phyloP scores from a whole-genome alignment of 37 sponge, comb jelly and placozoan genomes.

The Chondrilla cf. caribensis region DNA sequence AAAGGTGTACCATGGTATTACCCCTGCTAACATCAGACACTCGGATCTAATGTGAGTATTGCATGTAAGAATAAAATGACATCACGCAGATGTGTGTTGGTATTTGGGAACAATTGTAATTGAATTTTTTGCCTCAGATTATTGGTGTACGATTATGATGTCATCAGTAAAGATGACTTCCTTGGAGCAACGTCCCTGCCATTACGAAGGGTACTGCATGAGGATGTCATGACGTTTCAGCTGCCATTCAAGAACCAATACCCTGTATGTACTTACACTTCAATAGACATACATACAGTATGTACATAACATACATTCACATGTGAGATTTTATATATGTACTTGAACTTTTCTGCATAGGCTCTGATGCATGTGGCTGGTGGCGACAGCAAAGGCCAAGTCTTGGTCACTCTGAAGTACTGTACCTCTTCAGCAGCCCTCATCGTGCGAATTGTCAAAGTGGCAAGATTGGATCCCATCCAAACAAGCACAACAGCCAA shows the following conservation, averaged over 20 bases:
- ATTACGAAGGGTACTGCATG: conserved; percentile 8
- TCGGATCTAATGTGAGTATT: conserved; percentile 3
- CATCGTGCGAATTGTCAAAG: not conserved
- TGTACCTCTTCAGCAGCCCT: not conserved
- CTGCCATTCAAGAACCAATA: conserved; percentile 9
- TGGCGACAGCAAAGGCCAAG: not conserved
- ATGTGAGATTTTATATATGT: no score
- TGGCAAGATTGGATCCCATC: not conserved
- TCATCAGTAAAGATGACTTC: conserved; percentile 16
- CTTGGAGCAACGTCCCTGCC: conserved; percentile 10
- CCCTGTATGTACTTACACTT: not conserved
- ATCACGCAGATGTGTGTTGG: not conserved
- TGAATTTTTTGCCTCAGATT: not conserved
- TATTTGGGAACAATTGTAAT: not conserved
- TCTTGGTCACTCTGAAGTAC: not conserved
- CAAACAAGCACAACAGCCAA: not conserved
- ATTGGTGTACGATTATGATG: conserved; percentile 3
- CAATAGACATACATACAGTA: not conserved
- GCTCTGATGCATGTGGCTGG: no score
- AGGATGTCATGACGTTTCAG: not conserved
- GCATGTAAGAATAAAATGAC: not conserved
- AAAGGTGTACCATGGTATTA: not conserved
- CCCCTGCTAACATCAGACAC: not conserved
- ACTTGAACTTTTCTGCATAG: no score
- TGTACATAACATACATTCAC: not conserved